phyloP scores from a whole-genome alignment of 2,888 invertebrate species.

The Philhelius pedissequus region DNA sequence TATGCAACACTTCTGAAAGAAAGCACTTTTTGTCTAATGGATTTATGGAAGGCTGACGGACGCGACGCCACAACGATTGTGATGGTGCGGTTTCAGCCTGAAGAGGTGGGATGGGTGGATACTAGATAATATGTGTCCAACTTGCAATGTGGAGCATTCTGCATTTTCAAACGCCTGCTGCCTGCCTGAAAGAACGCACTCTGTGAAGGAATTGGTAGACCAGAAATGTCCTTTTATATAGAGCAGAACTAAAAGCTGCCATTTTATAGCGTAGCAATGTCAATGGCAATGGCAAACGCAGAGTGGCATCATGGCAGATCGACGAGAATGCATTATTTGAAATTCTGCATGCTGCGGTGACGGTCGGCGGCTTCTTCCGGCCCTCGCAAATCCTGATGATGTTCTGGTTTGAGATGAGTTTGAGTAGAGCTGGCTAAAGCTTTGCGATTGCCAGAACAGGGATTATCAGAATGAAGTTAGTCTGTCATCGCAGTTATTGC shows the following conservation, averaged over 20 bases:
- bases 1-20: slow-evolving; percentile 24
- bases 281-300: too few relatives aligned
- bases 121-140: slow-evolving; percentile 41
- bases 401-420: background rate
- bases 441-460: background rate
- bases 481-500: background rate
- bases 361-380: background rate
- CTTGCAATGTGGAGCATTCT: slow-evolving; percentile 40
- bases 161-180: slow-evolving; percentile 42
- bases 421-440: background rate
- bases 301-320: background rate
- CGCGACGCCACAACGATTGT: background rate
- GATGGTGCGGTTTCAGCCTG: slow-evolving; percentile 2
- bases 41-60: background rate
- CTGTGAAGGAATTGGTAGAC: slow-evolving; percentile 45
- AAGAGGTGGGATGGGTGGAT: background rate
- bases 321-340: slow-evolving; percentile 16
- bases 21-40: slow-evolving; percentile 10
- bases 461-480: background rate
- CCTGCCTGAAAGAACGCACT: slow-evolving; percentile 7
- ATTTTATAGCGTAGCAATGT: background rate
- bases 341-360: slow-evolving; percentile 22
- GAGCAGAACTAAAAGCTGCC: slow-evolving; percentile 49
- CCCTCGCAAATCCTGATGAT: background rate
- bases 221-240: slow-evolving; percentile 48